phyloP scores from a whole-genome alignment of 2,888 invertebrate species.

The Andrena chrysosceles region DNA sequence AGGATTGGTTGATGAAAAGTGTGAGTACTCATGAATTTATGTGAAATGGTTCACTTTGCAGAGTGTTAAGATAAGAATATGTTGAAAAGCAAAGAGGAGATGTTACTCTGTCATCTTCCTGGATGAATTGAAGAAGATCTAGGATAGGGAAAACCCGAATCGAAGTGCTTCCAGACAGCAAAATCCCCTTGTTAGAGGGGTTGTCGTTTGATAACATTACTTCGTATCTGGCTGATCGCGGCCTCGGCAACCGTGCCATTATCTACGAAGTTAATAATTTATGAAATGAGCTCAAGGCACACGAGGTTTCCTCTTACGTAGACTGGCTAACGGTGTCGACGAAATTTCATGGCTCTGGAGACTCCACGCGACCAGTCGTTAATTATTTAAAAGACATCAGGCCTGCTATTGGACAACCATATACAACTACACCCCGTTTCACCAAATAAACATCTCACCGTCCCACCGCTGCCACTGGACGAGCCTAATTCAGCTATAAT shows the following conservation, averaged over 20 bases:
- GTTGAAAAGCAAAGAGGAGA: no score
- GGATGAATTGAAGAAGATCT: not conserved
- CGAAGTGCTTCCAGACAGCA: not conserved
- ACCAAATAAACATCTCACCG: no score
- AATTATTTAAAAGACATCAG: conserved; percentile 40
- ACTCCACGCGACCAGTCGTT: conserved; percentile 14
- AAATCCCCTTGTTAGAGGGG: conserved; percentile 9
- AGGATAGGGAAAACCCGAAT: not conserved
- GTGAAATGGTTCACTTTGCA: no score
- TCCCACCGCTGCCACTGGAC: no score
- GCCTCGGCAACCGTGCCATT: conserved; percentile 37
- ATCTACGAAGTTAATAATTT: conserved; percentile 48
- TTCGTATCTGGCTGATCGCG: conserved; percentile 26
- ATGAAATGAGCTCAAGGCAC: conserved; percentile 42
- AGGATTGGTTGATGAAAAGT: no score
- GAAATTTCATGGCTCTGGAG: conserved; percentile 51
- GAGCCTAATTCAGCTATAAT: no score
- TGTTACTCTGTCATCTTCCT: not conserved
- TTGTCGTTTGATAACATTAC: conserved; percentile 19
- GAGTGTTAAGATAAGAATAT: no score
- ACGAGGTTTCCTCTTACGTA: conserved; percentile 26
- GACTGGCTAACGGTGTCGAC: conserved; percentile 22
- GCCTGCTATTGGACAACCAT: conserved; percentile 2
- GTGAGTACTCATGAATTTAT: no score
- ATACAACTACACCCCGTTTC: not conserved